A percentile compares a stretch with the other conserved stretches of the same genome.
Evolutionary conservation across 2,888 invertebrate genomes (phyloP).

Genomic region (Drosophila yooni): DNA sequence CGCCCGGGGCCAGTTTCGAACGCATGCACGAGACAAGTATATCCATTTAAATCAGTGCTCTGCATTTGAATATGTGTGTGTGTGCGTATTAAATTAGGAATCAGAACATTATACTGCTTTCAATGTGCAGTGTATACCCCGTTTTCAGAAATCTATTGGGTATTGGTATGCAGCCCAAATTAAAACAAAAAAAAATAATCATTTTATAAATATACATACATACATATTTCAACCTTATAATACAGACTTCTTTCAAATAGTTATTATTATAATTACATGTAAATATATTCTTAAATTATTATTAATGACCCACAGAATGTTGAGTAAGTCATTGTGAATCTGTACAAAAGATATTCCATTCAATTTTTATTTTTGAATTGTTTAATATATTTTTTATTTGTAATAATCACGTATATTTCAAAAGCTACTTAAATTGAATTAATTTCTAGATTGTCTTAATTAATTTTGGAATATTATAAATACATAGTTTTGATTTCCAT

Average conservation of each 20-base stretch:
- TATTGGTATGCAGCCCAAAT: not conserved
- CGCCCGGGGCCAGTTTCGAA: conserved; percentile 9
- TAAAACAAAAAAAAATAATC: not conserved
- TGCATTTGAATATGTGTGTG: conserved; percentile 1
- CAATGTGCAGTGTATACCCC: not conserved
- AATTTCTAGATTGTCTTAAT: no score
- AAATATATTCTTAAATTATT: not conserved
- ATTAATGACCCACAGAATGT: not conserved
- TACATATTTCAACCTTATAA: not conserved
- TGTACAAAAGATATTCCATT: not conserved
- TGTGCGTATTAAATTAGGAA: not conserved
- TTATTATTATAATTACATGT: not conserved
- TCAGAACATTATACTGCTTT: not conserved
- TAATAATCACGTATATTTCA: not conserved
- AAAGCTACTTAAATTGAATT: no score
- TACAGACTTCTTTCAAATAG: not conserved
- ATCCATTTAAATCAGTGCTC: conserved; percentile 12
- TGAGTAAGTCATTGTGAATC: not conserved
- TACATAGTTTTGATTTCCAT: no score
- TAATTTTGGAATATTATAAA: no score
- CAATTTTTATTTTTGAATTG: not conserved
- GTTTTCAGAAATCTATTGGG: not conserved
- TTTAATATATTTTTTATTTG: not conserved
- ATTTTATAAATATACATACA: not conserved
- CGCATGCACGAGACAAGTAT: not conserved